A percentile compares a stretch with the other conserved stretches of the same genome.
Conservation (phyloP, 1,140 invertebrate species). For the Drosophila tristis region DNA sequence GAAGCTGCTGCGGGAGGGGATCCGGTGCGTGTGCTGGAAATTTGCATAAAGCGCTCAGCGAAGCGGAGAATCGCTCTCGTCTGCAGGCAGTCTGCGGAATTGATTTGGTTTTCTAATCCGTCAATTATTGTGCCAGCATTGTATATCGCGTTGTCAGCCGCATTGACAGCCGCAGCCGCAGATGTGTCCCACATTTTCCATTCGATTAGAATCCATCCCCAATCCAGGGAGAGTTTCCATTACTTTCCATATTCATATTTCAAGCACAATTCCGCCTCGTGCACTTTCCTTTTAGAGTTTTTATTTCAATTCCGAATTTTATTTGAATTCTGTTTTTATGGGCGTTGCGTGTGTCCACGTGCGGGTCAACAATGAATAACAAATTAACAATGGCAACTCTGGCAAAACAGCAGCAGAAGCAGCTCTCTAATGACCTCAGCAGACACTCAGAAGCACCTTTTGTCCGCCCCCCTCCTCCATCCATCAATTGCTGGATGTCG, state of each 20-base stretch:
- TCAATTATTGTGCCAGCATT: constrained; percentile 30
- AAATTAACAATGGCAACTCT: constrained; percentile 37
- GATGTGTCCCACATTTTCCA: constrained; percentile 37
- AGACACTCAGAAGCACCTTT: constrained; percentile 23
- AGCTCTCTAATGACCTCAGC: constrained; percentile 28
- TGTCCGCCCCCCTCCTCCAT: neutral
- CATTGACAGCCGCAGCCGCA: too few species aligned
- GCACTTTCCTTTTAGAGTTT: constrained; percentile 20
- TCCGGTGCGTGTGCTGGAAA: constrained; percentile 28
- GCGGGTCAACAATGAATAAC: constrained; percentile 51
- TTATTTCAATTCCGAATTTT: constrained; percentile 7
- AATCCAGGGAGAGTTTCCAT: constrained; percentile 7
- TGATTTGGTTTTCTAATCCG: constrained; percentile 77
- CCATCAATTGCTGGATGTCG: neutral
- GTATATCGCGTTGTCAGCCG: neutral
- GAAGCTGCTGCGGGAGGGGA: constrained; percentile 1
- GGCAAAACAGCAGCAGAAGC: neutral
- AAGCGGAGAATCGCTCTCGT: constrained; percentile 10
- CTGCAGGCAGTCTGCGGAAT: constrained; percentile 41
- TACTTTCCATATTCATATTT: constrained; percentile 45
- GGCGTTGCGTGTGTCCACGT: constrained; percentile 41
- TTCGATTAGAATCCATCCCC: constrained; percentile 39
- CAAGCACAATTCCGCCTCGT: constrained; percentile 1
- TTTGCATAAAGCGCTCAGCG: constrained; percentile 59
- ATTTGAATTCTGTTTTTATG: constrained; percentile 40